These are phyloP conservation scores for Emys orbicularis DNA, from an alignment of 2,797 vertebrate species.

Conservation along the genomic window DNA sequence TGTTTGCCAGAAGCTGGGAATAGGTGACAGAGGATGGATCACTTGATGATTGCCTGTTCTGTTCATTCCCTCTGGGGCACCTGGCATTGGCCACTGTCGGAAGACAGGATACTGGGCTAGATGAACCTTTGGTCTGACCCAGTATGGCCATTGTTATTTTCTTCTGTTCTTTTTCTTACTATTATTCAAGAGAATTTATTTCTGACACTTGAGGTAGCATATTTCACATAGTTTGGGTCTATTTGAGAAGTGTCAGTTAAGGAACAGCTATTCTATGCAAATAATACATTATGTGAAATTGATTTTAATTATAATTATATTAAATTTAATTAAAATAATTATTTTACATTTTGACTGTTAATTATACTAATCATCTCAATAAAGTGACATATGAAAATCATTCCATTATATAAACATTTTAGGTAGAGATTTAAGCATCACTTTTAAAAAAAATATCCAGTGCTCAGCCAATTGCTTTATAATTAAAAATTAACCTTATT, in stretches of 20 bases:
- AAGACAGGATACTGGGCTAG: too few relatives aligned
- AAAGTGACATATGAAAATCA: neutral
- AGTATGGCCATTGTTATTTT: too few relatives aligned
- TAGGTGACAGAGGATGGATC: too few relatives aligned
- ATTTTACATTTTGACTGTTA: neutral
- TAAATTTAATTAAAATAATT: neutral
- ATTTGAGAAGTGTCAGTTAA: neutral
- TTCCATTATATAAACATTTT: constrained; percentile 29
- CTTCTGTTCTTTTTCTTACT: neutral
- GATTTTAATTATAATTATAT: neutral
- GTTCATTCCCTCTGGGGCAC: too few relatives aligned
- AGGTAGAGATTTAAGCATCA: constrained; percentile 23
- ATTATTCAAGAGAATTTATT: neutral
- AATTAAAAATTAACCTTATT: neutral
- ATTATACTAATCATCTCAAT: neutral
- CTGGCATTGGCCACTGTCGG: too few relatives aligned
- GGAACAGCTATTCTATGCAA: neutral
- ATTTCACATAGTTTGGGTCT: constrained; percentile 7
- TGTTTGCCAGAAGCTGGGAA: too few relatives aligned
- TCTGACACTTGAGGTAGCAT: neutral
- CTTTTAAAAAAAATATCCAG: neutral
- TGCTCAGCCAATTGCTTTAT: constrained; percentile 21
- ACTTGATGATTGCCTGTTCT: too few relatives aligned
- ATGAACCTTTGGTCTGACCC: too few relatives aligned
- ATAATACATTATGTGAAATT: neutral